phyloP scores from a whole-genome alignment of 2,888 invertebrate species.

The Nomada ruficornis region DNA sequence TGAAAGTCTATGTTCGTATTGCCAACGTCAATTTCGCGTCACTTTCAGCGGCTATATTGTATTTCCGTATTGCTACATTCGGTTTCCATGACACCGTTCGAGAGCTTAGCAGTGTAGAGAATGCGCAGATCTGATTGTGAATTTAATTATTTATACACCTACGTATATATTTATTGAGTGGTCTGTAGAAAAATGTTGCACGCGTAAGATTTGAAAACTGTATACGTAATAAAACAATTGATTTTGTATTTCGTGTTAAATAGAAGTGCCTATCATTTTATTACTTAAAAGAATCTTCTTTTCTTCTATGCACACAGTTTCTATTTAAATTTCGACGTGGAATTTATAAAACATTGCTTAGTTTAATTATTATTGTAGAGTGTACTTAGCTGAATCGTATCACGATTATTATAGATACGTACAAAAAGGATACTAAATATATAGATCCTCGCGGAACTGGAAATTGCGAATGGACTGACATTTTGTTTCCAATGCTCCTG shows the following conservation, averaged over 20 bases:
- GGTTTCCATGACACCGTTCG: background rate
- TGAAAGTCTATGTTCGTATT: background rate
- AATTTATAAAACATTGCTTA: too few relatives aligned
- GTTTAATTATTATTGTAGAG: background rate
- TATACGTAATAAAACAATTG: too few relatives aligned
- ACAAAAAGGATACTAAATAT: constrained; percentile 5
- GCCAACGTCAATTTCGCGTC: constrained; percentile 5
- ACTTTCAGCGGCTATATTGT: constrained; percentile 14
- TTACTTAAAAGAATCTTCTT: too few relatives aligned
- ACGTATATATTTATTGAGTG: too few relatives aligned
- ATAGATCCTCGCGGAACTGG: constrained; percentile 28
- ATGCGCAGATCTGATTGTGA: too few relatives aligned
- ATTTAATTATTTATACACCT: too few relatives aligned
- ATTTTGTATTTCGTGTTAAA: too few relatives aligned
- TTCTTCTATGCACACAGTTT: too few relatives aligned
- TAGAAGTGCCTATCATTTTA: too few relatives aligned
- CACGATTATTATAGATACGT: constrained; percentile 12
- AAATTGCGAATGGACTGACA: constrained; percentile 49
- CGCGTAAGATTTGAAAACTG: too few relatives aligned
- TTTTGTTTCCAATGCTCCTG: constrained; percentile 57
- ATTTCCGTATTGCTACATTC: background rate
- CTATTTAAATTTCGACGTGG: too few relatives aligned
- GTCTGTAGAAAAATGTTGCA: too few relatives aligned
- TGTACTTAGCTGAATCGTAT: constrained; percentile 5
- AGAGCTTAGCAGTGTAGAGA: background rate